Conservation (phyloP, 2,797 vertebrate genomes). For the Lates japonicus region DNA sequence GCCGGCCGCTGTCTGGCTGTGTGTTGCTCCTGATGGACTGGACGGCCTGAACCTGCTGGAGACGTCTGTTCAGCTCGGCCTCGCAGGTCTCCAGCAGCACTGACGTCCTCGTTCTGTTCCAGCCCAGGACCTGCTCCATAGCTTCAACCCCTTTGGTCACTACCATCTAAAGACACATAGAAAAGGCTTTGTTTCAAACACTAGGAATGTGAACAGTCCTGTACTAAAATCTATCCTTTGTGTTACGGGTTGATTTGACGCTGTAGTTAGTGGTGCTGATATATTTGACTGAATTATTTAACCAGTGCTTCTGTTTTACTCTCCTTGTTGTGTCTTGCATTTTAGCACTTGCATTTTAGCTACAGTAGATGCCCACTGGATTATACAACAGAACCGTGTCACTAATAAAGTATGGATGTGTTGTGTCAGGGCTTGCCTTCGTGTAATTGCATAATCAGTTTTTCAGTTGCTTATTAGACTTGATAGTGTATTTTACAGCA, state of each 20-base stretch:
- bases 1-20: slow-evolving; percentile 44
- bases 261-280: not conserved
- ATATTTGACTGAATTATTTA: not conserved
- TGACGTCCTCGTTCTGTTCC: slow-evolving; percentile 73
- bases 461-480: slow-evolving; percentile 21
- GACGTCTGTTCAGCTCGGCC: slow-evolving; percentile 79
- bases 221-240: not conserved
- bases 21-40: slow-evolving; percentile 78
- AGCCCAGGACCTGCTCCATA: slow-evolving; percentile 81
- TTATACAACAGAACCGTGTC: not conserved
- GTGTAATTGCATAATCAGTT: slow-evolving; percentile 17
- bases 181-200: not conserved
- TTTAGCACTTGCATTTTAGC: not conserved
- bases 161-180: slow-evolving; percentile 76
- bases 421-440: slow-evolving; percentile 23
- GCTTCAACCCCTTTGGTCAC: slow-evolving; percentile 68
- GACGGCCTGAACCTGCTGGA: slow-evolving; percentile 80
- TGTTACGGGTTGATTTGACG: not conserved
- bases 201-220: not conserved
- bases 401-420: not conserved
- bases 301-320: not conserved
- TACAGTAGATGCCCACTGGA: not conserved
- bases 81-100: slow-evolving; percentile 81
- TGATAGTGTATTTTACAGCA: not conserved
- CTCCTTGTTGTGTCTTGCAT: not conserved